These are phyloP conservation scores for Illadopsis cleaveri DNA, from an alignment of 2,113 vertebrate species.

Conservation along the genomic window DNA sequence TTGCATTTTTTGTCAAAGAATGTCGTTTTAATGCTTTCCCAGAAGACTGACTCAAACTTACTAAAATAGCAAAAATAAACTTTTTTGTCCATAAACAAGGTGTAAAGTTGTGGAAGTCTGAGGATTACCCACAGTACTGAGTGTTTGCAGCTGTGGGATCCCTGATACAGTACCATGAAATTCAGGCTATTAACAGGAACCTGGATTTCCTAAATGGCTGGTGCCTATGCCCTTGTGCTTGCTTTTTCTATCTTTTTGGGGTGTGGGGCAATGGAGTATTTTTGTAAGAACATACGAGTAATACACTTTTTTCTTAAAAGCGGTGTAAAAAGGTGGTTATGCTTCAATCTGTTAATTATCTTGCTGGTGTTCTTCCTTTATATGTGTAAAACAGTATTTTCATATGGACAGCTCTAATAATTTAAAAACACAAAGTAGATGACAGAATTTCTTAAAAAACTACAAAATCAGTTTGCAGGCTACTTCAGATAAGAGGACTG, in stretches of 20 bases:
- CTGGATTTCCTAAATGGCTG: not conserved
- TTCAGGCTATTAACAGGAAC: not conserved
- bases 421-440: not conserved
- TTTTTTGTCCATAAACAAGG: not conserved
- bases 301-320: not conserved
- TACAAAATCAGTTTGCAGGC: not conserved
- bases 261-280: rapidly evolving
- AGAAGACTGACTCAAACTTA: not conserved
- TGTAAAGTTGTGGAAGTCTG: not conserved
- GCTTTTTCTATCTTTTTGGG: not conserved
- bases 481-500: not conserved
- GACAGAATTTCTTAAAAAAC: not conserved
- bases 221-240: rapidly evolving
- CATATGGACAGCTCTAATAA: not conserved
- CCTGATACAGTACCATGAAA: not conserved
- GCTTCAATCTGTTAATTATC: not conserved
- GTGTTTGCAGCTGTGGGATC: not conserved
- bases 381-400: not conserved
- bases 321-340: not conserved
- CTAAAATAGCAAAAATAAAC: not conserved
- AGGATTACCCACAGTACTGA: not conserved
- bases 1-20: not conserved
- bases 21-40: not conserved
- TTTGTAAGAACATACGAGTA: not conserved
- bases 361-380: not conserved